These are phyloP conservation scores for Osmerus mordax DNA, from an alignment of 2,113 vertebrate species.

Conservation along the genomic window DNA sequence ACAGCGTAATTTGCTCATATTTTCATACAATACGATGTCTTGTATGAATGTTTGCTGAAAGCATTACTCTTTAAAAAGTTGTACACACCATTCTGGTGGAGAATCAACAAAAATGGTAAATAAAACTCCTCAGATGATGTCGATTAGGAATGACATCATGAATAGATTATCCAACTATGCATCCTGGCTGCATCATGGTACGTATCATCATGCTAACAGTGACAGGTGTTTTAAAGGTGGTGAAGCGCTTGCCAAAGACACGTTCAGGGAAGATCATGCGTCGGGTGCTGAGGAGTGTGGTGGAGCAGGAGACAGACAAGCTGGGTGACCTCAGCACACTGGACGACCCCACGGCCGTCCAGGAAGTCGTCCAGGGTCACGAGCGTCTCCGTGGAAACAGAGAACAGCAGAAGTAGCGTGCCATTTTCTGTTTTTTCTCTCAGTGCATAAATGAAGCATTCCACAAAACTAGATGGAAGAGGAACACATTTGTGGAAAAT, in stretches of 20 bases:
- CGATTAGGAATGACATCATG: too few relatives aligned
- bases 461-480: not conserved
- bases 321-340: conserved; percentile 77
- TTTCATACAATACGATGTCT: too few relatives aligned
- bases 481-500: not conserved
- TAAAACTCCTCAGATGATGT: too few relatives aligned
- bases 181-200: too few relatives aligned
- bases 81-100: too few relatives aligned
- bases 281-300: conserved; percentile 73
- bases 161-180: too few relatives aligned
- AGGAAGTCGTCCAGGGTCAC: conserved; percentile 70
- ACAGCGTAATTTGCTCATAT: too few relatives aligned
- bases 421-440: not conserved
- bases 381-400: conserved; percentile 39
- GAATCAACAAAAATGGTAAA: too few relatives aligned
- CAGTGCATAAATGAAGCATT: not conserved
- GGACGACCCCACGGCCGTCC: conserved; percentile 66
- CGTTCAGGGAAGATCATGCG: conserved; percentile 80
- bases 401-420: not conserved
- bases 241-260: conserved; percentile 73
- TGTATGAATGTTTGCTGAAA: too few relatives aligned
- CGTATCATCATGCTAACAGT: too few relatives aligned
- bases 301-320: conserved; percentile 63
- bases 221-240: conserved; percentile 41
- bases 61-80: too few relatives aligned